A percentile compares a stretch with the other conserved stretches of the same genome.
phyloP scores from a whole-genome alignment of 1,140 invertebrate species.

The Drosophila serrata region DNA sequence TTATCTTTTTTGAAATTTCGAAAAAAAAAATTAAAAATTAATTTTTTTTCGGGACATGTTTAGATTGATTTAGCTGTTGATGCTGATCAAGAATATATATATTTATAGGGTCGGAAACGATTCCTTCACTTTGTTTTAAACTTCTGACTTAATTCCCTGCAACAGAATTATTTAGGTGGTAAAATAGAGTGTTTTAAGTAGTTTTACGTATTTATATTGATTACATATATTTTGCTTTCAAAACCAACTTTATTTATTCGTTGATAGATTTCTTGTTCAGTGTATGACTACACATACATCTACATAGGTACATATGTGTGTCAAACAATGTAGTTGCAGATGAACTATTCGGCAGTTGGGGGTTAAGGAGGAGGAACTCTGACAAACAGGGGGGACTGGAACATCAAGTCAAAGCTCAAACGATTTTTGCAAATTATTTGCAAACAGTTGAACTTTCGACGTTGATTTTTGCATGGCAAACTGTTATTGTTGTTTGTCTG shows the following conservation, averaged over 20 bases:
- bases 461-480: constrained; percentile 72
- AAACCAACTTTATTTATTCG: not conserved
- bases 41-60: too few relatives aligned
- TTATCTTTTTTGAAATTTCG: too few relatives aligned
- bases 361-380: not conserved
- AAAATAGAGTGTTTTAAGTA: not conserved
- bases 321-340: constrained; percentile 69
- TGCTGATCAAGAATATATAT: too few relatives aligned
- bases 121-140: too few relatives aligned
- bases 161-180: not conserved
- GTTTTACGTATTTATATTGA: not conserved
- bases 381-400: not conserved
- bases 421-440: constrained; percentile 79
- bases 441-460: constrained; percentile 76
- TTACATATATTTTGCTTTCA: not conserved
- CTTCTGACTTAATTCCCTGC: too few relatives aligned
- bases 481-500: constrained; percentile 51
- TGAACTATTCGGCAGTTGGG: constrained; percentile 48
- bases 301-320: constrained; percentile 42
- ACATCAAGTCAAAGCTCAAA: constrained; percentile 53
- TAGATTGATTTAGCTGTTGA: too few relatives aligned
- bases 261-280: not conserved
- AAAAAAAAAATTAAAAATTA: too few relatives aligned
- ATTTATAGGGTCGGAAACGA: too few relatives aligned
- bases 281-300: not conserved